These are phyloP conservation scores for Drosophila tsacasi DNA, from an alignment of 1,140 invertebrate genomes.

Conservation along the genomic window DNA sequence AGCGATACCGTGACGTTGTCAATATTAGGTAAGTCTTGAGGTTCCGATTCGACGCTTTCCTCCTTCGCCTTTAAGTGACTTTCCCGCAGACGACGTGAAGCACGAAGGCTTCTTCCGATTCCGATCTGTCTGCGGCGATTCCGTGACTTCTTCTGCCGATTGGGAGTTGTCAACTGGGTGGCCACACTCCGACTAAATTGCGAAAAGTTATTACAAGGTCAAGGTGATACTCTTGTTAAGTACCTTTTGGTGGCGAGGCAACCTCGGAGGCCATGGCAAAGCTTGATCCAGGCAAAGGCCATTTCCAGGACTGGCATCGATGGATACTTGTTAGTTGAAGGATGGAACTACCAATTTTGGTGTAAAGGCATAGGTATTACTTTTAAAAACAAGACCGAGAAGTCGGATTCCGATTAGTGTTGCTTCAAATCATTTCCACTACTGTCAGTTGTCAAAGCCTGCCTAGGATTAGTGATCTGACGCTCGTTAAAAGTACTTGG, in stretches of 20 bases:
- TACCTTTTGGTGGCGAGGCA: background rate
- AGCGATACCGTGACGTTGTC: background rate
- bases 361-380: background rate
- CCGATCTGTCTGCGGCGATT: background rate
- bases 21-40: too few relatives aligned
- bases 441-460: background rate
- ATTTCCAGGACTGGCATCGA: slow-evolving; percentile 38
- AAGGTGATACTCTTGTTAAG: background rate
- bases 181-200: background rate
- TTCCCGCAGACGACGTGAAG: background rate
- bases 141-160: background rate
- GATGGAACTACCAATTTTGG: slow-evolving; percentile 15
- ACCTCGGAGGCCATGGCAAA: slow-evolving; percentile 10
- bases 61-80: slow-evolving; percentile 4
- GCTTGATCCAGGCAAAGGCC: slow-evolving; percentile 1
- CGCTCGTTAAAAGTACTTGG: background rate
- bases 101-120: background rate
- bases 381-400: background rate
- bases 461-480: background rate
- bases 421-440: background rate
- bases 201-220: background rate
- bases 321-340: background rate
- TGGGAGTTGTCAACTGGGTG: background rate
- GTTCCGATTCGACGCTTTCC: slow-evolving; percentile 8
- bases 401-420: background rate